Conservation (phyloP, 2,888 invertebrate species). For the Dicyrtomina minuta region DNA sequence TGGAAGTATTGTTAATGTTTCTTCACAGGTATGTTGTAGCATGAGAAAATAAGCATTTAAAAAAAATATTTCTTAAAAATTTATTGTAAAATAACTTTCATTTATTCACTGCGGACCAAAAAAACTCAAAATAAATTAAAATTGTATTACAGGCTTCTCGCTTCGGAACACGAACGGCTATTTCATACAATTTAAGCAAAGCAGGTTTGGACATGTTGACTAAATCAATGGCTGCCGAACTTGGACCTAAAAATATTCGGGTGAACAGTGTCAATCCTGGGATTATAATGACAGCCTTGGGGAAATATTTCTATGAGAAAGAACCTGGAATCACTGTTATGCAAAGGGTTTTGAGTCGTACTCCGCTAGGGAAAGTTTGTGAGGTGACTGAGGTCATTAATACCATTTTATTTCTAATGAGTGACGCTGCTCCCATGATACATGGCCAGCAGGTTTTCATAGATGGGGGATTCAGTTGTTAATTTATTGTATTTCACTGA, state of each 20-base stretch:
- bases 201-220: slow-evolving; percentile 79
- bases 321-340: too few species aligned
- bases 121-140: too few species aligned
- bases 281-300: slow-evolving; percentile 87
- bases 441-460: slow-evolving; percentile 74
- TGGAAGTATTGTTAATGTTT: slow-evolving; percentile 42
- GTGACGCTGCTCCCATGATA: slow-evolving; percentile 77
- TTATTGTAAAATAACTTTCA: too few species aligned
- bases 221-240: slow-evolving; percentile 33
- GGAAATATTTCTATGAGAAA: too few species aligned
- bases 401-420: slow-evolving; percentile 75
- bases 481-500: too few species aligned
- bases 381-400: slow-evolving; percentile 81
- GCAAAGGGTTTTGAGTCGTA: too few species aligned
- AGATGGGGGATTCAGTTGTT: slow-evolving; percentile 90
- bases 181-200: slow-evolving; percentile 60
- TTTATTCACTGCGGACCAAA: too few species aligned
- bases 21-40: slow-evolving; percentile 32
- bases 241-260: slow-evolving; percentile 65
- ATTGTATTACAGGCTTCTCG: slow-evolving; percentile 40
- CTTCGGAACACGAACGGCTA: slow-evolving; percentile 37
- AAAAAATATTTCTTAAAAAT: background rate
- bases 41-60: too few species aligned
- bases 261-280: slow-evolving; percentile 91
- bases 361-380: slow-evolving; percentile 58